Conservation (phyloP, 2,797 vertebrate species). For the Malurus splendens region DNA sequence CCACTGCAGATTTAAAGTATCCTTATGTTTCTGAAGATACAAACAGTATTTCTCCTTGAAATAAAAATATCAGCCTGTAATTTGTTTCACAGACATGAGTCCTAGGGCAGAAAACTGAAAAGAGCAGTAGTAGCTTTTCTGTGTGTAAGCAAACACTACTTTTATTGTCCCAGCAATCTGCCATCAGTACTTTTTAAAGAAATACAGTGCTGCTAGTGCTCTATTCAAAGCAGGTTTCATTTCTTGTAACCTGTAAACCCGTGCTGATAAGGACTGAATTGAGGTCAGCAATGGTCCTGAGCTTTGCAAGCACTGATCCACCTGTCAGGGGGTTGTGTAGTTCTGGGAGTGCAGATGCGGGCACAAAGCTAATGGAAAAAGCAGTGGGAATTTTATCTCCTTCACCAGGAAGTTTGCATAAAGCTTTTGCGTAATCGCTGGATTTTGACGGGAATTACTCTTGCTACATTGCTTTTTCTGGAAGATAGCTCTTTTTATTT, state of each 20-base stretch:
- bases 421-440: constrained; percentile 22
- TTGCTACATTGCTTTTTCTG: constrained; percentile 47
- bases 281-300: not conserved
- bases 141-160: not conserved
- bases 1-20: not conserved
- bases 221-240: not conserved
- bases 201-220: not conserved
- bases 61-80: not conserved
- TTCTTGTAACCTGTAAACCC: not conserved
- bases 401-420: constrained; percentile 33
- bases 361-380: constrained; percentile 14
- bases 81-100: not conserved
- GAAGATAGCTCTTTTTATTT: constrained; percentile 4
- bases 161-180: not conserved
- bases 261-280: not conserved
- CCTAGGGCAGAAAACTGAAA: not conserved
- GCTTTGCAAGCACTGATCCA: not conserved
- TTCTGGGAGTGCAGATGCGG: not conserved
- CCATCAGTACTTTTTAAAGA: not conserved
- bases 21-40: not conserved
- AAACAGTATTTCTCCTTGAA: not conserved
- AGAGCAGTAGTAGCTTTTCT: not conserved
- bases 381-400: not conserved
- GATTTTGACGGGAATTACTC: constrained; percentile 45
- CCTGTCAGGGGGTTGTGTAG: not conserved